Evolutionary conservation across 2,797 vertebrate species (phyloP).

Genomic region (Poeciliopsis presidionis): DNA sequence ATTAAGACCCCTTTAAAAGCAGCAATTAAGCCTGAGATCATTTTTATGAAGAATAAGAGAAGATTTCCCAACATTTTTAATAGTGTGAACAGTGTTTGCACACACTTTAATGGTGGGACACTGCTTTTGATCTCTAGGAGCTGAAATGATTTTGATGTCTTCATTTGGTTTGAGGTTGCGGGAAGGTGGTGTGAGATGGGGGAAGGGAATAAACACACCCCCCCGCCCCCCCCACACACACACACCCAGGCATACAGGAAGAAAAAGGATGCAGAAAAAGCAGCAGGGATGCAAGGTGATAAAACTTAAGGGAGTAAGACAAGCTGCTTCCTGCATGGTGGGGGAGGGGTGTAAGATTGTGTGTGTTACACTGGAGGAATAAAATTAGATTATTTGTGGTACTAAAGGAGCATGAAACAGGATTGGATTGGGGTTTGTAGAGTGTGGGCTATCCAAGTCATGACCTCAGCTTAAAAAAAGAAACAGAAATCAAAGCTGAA

Average conservation of each 20-base stretch:
- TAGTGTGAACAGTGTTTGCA: constrained; percentile 48
- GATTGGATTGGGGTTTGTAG: constrained; percentile 24
- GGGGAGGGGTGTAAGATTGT: constrained; percentile 20
- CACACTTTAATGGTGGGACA: constrained; percentile 32
- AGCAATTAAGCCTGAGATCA: constrained; percentile 33
- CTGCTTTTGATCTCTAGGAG: constrained; percentile 45
- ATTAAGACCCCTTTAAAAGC: not conserved
- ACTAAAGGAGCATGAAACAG: constrained; percentile 51
- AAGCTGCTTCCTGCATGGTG: constrained; percentile 29
- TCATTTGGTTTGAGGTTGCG: constrained; percentile 30
- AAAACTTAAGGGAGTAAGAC: constrained; percentile 49
- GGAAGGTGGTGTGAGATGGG: constrained; percentile 10
- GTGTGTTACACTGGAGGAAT: constrained; percentile 40
- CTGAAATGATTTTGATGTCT: constrained; percentile 43
- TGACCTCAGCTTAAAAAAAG: constrained; percentile 21
- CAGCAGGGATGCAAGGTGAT: constrained; percentile 38
- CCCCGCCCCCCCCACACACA: not conserved
- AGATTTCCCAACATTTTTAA: constrained; percentile 41
- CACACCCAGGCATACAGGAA: not conserved
- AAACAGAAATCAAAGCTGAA: not conserved
- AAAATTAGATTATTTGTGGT: constrained; percentile 57
- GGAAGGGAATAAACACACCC: constrained; percentile 1
- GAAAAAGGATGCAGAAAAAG: constrained; percentile 31
- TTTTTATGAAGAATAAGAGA: constrained; percentile 46
- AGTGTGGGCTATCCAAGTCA: constrained; percentile 11